These are phyloP conservation scores for Smittia sp. DNA, from an alignment of 2,888 invertebrate species.

Conservation along the genomic window DNA sequence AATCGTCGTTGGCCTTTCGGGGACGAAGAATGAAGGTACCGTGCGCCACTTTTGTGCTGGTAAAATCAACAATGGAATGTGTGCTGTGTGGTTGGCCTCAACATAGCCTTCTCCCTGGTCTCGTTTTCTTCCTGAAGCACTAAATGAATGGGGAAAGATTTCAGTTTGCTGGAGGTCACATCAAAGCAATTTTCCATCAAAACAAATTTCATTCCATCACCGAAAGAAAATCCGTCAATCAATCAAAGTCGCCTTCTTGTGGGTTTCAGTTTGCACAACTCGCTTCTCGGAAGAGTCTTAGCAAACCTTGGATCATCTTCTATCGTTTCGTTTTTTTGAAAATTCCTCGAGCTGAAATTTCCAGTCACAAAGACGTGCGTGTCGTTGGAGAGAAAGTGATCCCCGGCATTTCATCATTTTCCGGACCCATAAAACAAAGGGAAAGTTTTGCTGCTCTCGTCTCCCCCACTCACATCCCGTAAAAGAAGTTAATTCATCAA, in stretches of 20 bases:
- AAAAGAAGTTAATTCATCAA: constrained; percentile 38
- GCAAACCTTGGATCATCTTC: constrained; percentile 15
- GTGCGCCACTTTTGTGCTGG: constrained; percentile 24
- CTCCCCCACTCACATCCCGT: neutral
- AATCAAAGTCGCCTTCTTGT: constrained; percentile 32
- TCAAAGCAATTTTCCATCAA: constrained; percentile 12
- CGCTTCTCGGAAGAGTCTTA: neutral
- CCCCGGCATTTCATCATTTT: constrained; percentile 17
- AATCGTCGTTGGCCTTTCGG: neutral
- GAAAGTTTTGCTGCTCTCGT: neutral
- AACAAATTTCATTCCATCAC: constrained; percentile 35
- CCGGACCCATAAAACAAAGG: constrained; percentile 17
- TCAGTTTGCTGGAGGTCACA: constrained; percentile 19
- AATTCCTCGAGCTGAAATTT: neutral
- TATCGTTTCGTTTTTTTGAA: neutral
- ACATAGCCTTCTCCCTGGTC: neutral
- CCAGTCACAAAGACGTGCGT: neutral
- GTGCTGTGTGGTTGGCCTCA: neutral
- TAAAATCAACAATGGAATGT: constrained; percentile 23
- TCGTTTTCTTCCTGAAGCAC: neutral
- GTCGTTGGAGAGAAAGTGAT: constrained; percentile 3
- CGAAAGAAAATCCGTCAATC: constrained; percentile 35
- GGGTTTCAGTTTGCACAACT: neutral
- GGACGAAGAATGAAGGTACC: constrained; percentile 17
- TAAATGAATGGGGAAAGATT: constrained; percentile 1